These are phyloP conservation scores for Drosophila rhopaloa DNA, from an alignment of 1,140 invertebrate genomes.

Conservation along the genomic window DNA sequence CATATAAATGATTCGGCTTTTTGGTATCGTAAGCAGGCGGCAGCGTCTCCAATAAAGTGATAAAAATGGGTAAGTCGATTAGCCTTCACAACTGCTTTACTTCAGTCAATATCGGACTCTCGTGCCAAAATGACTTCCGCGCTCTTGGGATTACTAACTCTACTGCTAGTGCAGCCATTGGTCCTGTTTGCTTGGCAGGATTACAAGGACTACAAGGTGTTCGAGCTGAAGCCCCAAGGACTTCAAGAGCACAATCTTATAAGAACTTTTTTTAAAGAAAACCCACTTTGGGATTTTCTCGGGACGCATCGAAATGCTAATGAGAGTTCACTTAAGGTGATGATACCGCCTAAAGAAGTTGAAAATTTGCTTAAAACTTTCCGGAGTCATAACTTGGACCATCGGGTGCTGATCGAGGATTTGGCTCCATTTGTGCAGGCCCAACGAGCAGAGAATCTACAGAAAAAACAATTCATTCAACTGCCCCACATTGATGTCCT, in stretches of 20 bases:
- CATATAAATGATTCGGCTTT: constrained; percentile 30
- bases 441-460: constrained; percentile 48
- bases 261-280: constrained; percentile 9
- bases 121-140: constrained; percentile 33
- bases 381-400: constrained; percentile 35
- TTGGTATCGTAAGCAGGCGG: constrained; percentile 50
- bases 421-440: constrained; percentile 47
- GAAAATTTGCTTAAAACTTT: constrained; percentile 58
- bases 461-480: constrained; percentile 23
- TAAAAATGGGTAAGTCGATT: constrained; percentile 38
- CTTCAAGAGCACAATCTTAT: constrained; percentile 15
- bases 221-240: constrained; percentile 30
- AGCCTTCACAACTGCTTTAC: constrained; percentile 13
- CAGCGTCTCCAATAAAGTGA: constrained; percentile 63
- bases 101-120: constrained; percentile 34
- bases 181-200: constrained; percentile 57
- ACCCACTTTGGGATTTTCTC: constrained; percentile 51
- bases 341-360: constrained; percentile 74
- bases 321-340: constrained; percentile 43
- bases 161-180: constrained; percentile 35
- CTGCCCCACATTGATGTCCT: constrained; percentile 56
- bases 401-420: constrained; percentile 74
- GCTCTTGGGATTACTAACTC: constrained; percentile 1
- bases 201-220: constrained; percentile 69
- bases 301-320: constrained; percentile 9